Conservation (phyloP, 2,888 invertebrate species). For the Drosophila planitibia region DNA sequence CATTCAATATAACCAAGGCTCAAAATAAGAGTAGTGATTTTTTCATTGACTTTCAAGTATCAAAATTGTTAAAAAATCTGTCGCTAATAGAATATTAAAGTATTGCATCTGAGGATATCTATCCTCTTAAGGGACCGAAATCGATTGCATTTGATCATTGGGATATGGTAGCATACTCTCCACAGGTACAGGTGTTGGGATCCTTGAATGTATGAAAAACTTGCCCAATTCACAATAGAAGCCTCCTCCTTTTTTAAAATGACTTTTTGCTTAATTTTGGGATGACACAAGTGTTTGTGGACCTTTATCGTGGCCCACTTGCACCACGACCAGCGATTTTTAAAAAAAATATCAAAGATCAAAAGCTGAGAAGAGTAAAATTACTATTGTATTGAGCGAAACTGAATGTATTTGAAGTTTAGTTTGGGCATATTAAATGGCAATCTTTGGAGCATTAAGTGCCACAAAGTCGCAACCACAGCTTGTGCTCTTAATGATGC, state of each 20-base stretch:
- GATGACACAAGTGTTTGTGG: not conserved
- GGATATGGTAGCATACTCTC: not conserved
- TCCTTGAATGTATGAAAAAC: not conserved
- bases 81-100: not conserved
- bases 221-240: not conserved
- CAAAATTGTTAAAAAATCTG: not conserved
- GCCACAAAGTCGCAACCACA: constrained; percentile 38
- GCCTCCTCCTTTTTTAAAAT: not conserved
- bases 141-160: not conserved
- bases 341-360: not conserved
- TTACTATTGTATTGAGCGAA: not conserved
- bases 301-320: not conserved
- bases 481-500: constrained; percentile 71
- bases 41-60: not conserved
- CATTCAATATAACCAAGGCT: not conserved
- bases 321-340: not conserved
- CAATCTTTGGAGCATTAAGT: constrained; percentile 23
- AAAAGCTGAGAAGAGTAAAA: not conserved
- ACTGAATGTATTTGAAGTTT: not conserved
- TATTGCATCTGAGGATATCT: not conserved
- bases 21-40: not conserved
- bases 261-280: not conserved
- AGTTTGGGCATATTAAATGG: constrained; percentile 11
- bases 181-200: not conserved
- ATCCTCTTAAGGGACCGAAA: not conserved